Evolutionary conservation across 2,888 invertebrate genomes (phyloP), one percentile per base, ranked within the genome.

Genomic region (Caenorhabditis japonica): DNA sequence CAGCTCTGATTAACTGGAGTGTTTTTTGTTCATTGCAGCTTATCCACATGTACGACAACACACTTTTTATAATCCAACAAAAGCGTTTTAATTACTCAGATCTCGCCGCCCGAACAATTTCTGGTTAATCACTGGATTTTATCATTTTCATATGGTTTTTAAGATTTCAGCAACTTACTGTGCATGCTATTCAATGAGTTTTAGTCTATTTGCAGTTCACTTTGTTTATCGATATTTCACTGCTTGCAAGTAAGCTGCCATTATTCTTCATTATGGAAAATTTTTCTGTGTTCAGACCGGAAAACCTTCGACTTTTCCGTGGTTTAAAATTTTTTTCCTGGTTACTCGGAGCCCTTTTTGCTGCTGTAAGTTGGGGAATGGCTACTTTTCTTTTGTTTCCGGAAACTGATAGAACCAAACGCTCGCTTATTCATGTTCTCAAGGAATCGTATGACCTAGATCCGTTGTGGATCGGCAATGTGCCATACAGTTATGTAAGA

Each of bases 31-130:
- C 13, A 3, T 43, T 66, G 4, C 52, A 68, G 59, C 41, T 70
- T 4, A 53, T 70, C 25, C 69, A 70, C 34, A 55, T 60, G 25
- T 70, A 70, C 33, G 69, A 70, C 49, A 49, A 70, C 49, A 70
- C 69, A 4, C 55, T 60, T 7, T 70, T 70, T 23, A 49, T 70
- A n/a, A 70, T 70, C 19, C 69, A 70, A 43, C 23, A 60, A 3
- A 70, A 70, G n/a, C 12, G 69, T 7, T 70, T 70, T 19, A 23
- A 61, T 12, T 70, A 70, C 8, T 55, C 60, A 12, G 41, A 47
- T 5, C 49, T 41, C 0, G n/a, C 23, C 0, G 69, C 69, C 4
- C 39, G 60, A 27, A 43, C 55, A 0, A 55, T 70, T 38, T 70
- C 69, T 21, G 60, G 68, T 68, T n/a, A 23, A 33, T 49, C 47